Evolutionary conservation across 2,113 vertebrate species (phyloP), one percentile per base, ranked within the genome.

Genomic region (Ageneiosus marmoratus): DNA sequence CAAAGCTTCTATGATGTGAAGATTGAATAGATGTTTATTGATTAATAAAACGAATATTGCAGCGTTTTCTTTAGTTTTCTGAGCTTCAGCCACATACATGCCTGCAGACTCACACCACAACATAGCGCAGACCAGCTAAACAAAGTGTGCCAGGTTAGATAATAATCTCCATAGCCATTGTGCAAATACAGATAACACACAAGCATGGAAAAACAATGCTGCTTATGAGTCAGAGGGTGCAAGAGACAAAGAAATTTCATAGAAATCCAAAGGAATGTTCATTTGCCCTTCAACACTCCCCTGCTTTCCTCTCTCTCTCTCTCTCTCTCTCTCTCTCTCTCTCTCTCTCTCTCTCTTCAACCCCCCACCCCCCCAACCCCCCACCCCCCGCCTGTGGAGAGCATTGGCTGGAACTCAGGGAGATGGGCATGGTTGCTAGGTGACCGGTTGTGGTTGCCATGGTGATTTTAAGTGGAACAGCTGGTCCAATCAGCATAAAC

Each of bases 361-460:
- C 89, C 90, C 87, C 80, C 83, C 91, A 89, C 41, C 75, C 77
- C 76, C 79, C 79, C n/a, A n/a, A 91, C 89, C 90, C 87, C 80
- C 83, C 91, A 89, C 41, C 75, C 77, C 76, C 79, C 79, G 94
- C 95, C 94, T 96, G 93, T 95, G 94, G 96, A 96, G 95, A 96
- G 95, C 94, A 94, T 95, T 95, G 92, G 95, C 94, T 94, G 92
- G 90, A 94, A 94, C 94, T 95, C 95, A 90, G 89, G 92, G 91
- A 91, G 92, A 92, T 93, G 92, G 93, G 93, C 91, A 89, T 85
- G 91, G 95, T 98, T 96, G 95, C 96, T 95, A 96, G 95, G 97
- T 95, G 94, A 97, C 97, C 92, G 94, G 95, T 96, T 96, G 95
- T 95, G 96, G 98, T 99, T 99, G 96, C 96, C 95, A 97, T 98